phyloP scores from a whole-genome alignment of 2,797 vertebrate species.

The Lepilemur septentrionalis region DNA sequence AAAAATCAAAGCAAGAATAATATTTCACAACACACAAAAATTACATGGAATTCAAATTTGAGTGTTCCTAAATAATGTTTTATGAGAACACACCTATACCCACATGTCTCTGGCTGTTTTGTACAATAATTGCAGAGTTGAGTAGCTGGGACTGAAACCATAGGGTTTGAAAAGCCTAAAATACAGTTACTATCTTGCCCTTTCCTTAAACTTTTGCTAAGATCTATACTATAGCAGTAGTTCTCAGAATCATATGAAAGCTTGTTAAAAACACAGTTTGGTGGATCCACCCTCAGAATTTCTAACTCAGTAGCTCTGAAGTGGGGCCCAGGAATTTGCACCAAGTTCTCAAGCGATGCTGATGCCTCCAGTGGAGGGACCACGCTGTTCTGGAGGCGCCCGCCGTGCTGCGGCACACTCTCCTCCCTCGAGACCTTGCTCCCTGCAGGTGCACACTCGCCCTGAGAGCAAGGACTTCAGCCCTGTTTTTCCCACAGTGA shows the following conservation, averaged over 20 bases:
- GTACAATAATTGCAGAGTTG: background rate
- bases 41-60: background rate
- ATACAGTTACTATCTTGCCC: background rate
- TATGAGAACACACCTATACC: background rate
- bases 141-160: background rate
- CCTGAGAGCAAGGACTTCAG: background rate
- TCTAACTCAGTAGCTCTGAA: background rate
- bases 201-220: background rate
- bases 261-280: background rate
- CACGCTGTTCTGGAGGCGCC: background rate
- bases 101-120: background rate
- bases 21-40: background rate
- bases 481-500: background rate
- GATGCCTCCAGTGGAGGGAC: background rate
- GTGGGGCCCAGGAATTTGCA: background rate
- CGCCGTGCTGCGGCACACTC: too few species aligned
- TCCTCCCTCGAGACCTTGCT: too few species aligned
- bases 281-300: background rate
- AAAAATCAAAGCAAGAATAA: background rate
- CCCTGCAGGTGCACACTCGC: background rate
- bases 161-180: background rate
- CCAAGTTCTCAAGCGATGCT: background rate
- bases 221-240: background rate
- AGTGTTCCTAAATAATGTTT: background rate
- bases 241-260: background rate